These are phyloP conservation scores for Conops quadrifasciatus DNA, from an alignment of 2,888 invertebrate species.

Conservation along the genomic window DNA sequence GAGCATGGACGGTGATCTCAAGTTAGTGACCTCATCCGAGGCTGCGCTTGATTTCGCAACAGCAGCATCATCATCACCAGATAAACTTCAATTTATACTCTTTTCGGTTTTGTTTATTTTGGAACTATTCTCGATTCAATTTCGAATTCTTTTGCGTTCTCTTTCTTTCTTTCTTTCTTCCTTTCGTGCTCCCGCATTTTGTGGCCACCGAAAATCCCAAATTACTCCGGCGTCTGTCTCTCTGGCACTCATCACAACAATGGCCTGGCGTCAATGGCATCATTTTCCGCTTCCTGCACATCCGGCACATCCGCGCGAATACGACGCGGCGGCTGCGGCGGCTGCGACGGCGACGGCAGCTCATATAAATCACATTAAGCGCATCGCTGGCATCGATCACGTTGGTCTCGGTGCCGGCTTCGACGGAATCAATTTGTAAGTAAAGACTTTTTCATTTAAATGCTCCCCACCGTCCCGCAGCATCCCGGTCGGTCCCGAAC, in stretches of 20 bases:
- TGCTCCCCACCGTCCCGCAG: too few species aligned
- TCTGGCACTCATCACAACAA: not conserved
- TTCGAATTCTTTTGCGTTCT: slow-evolving; percentile 42
- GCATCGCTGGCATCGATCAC: slow-evolving; percentile 85
- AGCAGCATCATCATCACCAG: too few species aligned
- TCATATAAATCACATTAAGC: slow-evolving; percentile 89
- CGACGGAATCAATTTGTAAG: slow-evolving; percentile 91
- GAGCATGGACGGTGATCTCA: slow-evolving; percentile 37
- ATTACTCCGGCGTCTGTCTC: slow-evolving; percentile 19
- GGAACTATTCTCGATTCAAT: slow-evolving; percentile 32
- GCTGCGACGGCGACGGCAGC: slow-evolving; percentile 67
- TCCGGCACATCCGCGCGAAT: not conserved
- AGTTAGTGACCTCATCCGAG: slow-evolving; percentile 39
- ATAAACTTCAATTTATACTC: not conserved
- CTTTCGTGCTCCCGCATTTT: slow-evolving; percentile 14
- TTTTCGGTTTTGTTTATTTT: slow-evolving; percentile 17
- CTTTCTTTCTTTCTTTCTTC: slow-evolving; percentile 37
- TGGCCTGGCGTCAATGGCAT: not conserved
- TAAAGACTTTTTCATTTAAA: slow-evolving; percentile 60
- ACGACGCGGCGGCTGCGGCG: slow-evolving; percentile 20
- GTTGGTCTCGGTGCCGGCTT: slow-evolving; percentile 89
- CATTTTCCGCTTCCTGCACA: slow-evolving; percentile 9
- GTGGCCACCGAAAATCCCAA: slow-evolving; percentile 7
- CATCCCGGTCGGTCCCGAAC: too few species aligned
- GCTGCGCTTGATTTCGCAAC: too few species aligned